Conservation (phyloP, 2,113 vertebrate species). For the Serinus canaria region DNA sequence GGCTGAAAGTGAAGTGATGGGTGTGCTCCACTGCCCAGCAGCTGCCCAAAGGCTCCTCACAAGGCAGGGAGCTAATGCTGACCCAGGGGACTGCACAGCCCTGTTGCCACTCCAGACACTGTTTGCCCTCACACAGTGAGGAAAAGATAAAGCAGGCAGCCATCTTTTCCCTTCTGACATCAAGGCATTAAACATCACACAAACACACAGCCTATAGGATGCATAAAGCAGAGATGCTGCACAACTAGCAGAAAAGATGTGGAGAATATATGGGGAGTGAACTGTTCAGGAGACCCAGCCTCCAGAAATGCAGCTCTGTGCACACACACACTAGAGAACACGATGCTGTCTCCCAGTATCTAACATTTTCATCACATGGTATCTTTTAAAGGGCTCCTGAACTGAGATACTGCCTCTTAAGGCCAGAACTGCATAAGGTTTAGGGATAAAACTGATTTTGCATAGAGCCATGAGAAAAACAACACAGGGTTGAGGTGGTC, state of each 20-base stretch:
- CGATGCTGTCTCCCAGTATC: not conserved
- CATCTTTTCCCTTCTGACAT: not conserved
- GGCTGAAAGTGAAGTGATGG: fast-evolving
- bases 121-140: fast-evolving
- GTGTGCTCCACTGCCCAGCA: not conserved
- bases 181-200: not conserved
- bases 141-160: not conserved
- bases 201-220: not conserved
- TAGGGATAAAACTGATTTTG: not conserved
- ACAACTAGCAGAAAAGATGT: not conserved
- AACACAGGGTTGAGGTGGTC: not conserved
- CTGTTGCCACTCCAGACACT: not conserved
- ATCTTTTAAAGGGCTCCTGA: not conserved
- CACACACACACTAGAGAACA: not conserved
- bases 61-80: not conserved
- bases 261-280: not conserved
- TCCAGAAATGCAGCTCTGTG: not conserved
- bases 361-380: not conserved
- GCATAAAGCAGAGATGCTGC: not conserved
- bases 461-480: not conserved
- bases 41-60: not conserved
- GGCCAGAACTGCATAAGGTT: not conserved
- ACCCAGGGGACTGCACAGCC: not conserved
- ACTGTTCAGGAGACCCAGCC: not conserved
- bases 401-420: not conserved